phyloP scores from a whole-genome alignment of 2,888 invertebrate genomes.

The Drosophila affinis region DNA sequence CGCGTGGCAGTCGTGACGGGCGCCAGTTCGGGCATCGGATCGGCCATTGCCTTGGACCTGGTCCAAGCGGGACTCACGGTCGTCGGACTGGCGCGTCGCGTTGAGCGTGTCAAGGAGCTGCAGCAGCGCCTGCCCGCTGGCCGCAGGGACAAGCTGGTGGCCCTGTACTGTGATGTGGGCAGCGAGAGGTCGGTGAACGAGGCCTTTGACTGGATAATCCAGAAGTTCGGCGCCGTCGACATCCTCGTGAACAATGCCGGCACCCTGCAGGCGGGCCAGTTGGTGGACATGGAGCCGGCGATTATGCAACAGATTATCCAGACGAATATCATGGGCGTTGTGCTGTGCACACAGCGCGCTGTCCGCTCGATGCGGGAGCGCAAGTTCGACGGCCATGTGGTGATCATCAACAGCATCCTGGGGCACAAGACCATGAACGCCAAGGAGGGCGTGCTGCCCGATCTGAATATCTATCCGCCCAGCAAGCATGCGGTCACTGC shows the following conservation, averaged over 20 bases:
- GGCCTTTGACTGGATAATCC: slow-evolving; percentile 85
- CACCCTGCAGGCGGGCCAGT: slow-evolving; percentile 66
- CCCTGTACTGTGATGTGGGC: slow-evolving; percentile 85
- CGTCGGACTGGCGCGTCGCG: slow-evolving; percentile 85
- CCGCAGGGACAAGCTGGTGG: slow-evolving; percentile 64
- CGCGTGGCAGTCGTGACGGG: slow-evolving; percentile 87
- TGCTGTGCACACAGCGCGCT: slow-evolving; percentile 84
- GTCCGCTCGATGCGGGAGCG: slow-evolving; percentile 84
- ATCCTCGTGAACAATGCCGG: slow-evolving; percentile 87
- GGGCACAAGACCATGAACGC: slow-evolving; percentile 74
- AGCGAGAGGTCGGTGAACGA: slow-evolving; percentile 85
- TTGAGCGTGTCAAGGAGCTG: slow-evolving; percentile 83
- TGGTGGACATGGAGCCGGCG: slow-evolving; percentile 61
- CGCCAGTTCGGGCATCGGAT: slow-evolving; percentile 87
- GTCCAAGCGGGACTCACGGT: slow-evolving; percentile 85
- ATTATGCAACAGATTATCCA: slow-evolving; percentile 81
- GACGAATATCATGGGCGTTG: slow-evolving; percentile 84
- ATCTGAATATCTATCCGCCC: slow-evolving; percentile 78
- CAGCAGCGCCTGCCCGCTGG: slow-evolving; percentile 56
- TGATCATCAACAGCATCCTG: slow-evolving; percentile 84
- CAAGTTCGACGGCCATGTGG: slow-evolving; percentile 84
- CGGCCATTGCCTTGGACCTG: slow-evolving; percentile 84
- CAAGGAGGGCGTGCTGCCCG: slow-evolving; percentile 29
- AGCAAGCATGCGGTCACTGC: slow-evolving; percentile 82
- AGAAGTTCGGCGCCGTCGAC: slow-evolving; percentile 85